Evolutionary conservation across 2,888 invertebrate genomes (phyloP), one percentile per base, ranked within the genome.

Genomic region (Neoscelio sp.): DNA sequence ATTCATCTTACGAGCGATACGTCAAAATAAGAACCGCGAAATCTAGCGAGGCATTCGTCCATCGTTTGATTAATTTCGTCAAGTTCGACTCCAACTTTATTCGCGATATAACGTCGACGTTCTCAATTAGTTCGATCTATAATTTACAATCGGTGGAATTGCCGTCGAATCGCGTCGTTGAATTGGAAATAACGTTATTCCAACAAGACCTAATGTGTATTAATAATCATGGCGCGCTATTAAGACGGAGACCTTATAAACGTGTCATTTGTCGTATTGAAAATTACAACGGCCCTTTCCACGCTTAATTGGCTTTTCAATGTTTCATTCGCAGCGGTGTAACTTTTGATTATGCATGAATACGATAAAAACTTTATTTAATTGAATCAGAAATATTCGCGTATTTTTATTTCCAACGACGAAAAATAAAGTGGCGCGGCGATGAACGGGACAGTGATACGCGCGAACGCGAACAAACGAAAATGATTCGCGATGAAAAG

Each of bases 321-420:
- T 78, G 54, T 62, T 52, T 60, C 67, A 67, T 23, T 50, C 58
- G 35, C 4, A 17, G 48, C 67, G 56, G 35, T 68, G 48, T 68
- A 68, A 73, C 67, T 73, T 73, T 71, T 46, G 68, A 78, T 78
- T 78, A 73, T 73, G 44, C 54, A 68, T 42, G 68, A 78, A 52
- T 50, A 38, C 35, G 50, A 73, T 73, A 38, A 20, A 71, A 60
- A 73, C 46, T 67, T 62, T 52, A 46, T 67, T 62, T n/a, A 23
- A 18, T 20, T 40, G 20, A 50, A 65, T 40, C 30, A 42, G 40
- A 48, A 64, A 33, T 40, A 62, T 50, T 60, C 20, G 46, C 30
- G 12, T 28, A 12, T 67, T 65, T 65, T 50, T 65, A 64, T 48
- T 48, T 15, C 33, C 5, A 5, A 10, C 7, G 28, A 8, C 18